Conservation (phyloP, 2,888 invertebrate species). For the Perdita meconis region DNA sequence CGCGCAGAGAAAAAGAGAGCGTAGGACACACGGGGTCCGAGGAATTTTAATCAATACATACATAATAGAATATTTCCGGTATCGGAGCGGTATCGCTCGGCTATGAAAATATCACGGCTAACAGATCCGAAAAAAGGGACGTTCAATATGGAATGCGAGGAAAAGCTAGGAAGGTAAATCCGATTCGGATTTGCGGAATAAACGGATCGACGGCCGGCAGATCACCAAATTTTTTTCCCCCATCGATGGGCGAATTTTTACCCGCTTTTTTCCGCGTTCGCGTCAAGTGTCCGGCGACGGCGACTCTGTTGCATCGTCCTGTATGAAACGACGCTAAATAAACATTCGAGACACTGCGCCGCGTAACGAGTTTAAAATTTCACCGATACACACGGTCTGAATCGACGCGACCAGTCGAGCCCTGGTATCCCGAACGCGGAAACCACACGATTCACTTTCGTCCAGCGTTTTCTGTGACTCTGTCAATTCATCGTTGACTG, state of each 20-base stretch:
- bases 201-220: conserved; percentile 57
- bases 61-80: conserved; percentile 53
- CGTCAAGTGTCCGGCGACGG: conserved; percentile 54
- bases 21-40: neutral
- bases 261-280: conserved; percentile 7
- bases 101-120: conserved; percentile 54
- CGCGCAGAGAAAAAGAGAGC: conserved; percentile 25
- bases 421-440: conserved; percentile 18
- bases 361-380: conserved; percentile 66
- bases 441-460: neutral
- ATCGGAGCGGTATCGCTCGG: conserved; percentile 22
- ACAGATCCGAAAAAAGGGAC: conserved; percentile 45
- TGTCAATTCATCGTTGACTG: conserved; percentile 7
- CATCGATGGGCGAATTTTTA: conserved; percentile 25
- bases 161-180: conserved; percentile 60
- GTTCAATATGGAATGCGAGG: conserved; percentile 61
- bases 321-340: conserved; percentile 70
- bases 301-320: conserved; percentile 57
- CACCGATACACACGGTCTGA: conserved; percentile 56
- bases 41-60: conserved; percentile 57
- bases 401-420: conserved; percentile 54
- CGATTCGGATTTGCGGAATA: conserved; percentile 68
- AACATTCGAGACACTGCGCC: conserved; percentile 63
- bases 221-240: conserved; percentile 56
- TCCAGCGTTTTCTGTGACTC: neutral